Base-by-base conservation (phyloP, 1,140 invertebrate genomes). In the Neodiprion fabricii region DNA sequence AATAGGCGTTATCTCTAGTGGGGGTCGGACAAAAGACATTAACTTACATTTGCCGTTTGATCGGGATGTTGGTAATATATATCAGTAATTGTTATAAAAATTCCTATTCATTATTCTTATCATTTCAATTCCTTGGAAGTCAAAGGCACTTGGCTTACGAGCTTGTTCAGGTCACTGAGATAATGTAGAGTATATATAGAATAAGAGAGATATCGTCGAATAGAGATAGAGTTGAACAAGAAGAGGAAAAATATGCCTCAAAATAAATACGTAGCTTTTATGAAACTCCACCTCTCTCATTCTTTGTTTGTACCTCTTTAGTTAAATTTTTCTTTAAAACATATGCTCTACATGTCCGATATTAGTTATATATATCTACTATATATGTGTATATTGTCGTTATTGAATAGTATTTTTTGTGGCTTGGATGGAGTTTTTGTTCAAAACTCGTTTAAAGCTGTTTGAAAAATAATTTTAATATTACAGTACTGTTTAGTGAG, bases 131-230 rank as follows among this genome's bases (percentile, higher is more conserved):
- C 28, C 28, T 40, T 61, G n/a, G n/a, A 61, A 8, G 53, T 61
- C 53, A 61, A 76, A 80, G 79, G 77, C 79, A 80, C 79, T 78
- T 71, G 75, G 71, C 76, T 76, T 79, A 61, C 40, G 74, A 74
- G 11, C 68, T 65, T 71, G 14, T 73, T 79, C 77, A 80, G 77
- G 74, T 80, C 71, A 74, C 73, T 72, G 48, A 50, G 75, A 71
- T 79, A 77, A 70, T 73, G 48, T 72, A 12, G 21, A 53, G 40
- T 48, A 76, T 61, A 61, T 2, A 1, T 61, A 61, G 28, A 61
- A 14, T 8, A 9, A 9, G 53, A 61, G 53, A 17, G 53, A 61
- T 40, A 40, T 40, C 5, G 28, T 40, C 5, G 28, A 9, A 61
- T 17, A 61, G 5, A 61, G 8, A 21, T 21, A 40, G 28, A 40